A percentile compares a stretch with the other conserved stretches of the same genome.
Conservation (phyloP, 2,797 vertebrate genomes). For the Eurystomus glaucurus region DNA sequence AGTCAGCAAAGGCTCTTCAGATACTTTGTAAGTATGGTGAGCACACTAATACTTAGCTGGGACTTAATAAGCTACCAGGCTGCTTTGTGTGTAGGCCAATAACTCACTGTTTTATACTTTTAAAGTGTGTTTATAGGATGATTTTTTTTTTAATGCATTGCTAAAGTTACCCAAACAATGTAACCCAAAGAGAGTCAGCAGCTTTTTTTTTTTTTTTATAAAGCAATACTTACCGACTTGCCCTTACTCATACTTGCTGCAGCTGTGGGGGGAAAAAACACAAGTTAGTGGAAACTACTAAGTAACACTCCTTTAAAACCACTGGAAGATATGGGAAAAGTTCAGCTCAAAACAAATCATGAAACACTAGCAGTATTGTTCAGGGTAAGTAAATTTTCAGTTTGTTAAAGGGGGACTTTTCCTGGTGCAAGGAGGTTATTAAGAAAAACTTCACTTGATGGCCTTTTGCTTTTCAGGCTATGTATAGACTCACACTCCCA, state of each 20-base stretch:
- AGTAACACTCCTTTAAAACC: not conserved
- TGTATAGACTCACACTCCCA: not conserved
- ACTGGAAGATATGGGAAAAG: not conserved
- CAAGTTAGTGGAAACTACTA: not conserved
- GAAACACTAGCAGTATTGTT: not conserved
- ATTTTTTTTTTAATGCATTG: not conserved
- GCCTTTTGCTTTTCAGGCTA: not conserved
- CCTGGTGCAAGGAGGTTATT: not conserved
- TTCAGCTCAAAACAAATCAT: not conserved
- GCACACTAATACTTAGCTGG: not conserved
- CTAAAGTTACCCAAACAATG: not conserved
- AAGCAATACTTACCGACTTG: slow-evolving; percentile 34
- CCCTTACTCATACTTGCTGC: not conserved
- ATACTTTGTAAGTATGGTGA: not conserved
- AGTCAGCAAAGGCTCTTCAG: not conserved
- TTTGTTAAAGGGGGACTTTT: not conserved
- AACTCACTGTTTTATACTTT: not conserved
- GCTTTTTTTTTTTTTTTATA: not conserved
- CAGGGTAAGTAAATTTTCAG: not conserved
- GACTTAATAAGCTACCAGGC: not conserved
- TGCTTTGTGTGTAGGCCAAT: not conserved
- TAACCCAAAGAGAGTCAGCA: not conserved
- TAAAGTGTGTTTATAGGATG: not conserved
- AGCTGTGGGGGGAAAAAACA: not conserved
- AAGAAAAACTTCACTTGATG: not conserved